phyloP scores from a whole-genome alignment of 2,113 vertebrate species.

The Nycticorax nycticorax region DNA sequence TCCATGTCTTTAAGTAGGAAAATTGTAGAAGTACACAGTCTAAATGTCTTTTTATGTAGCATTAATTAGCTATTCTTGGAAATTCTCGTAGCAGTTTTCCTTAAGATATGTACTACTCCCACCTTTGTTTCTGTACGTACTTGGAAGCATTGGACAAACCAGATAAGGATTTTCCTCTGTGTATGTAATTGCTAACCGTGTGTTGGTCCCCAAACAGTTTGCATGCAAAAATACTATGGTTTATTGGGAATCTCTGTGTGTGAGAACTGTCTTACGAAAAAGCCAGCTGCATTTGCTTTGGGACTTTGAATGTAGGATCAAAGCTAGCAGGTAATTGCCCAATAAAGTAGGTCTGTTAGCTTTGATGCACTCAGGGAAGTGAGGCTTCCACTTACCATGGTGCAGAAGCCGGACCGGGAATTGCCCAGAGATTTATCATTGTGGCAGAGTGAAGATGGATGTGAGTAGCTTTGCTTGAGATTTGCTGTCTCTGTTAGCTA shows the following conservation, averaged over 20 bases:
- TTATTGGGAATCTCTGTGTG: neutral
- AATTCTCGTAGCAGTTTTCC: neutral
- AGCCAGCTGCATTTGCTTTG: neutral
- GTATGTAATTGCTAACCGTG: neutral
- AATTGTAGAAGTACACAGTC: neutral
- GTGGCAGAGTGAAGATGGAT: neutral
- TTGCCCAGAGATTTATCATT: neutral
- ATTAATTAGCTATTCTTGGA: neutral
- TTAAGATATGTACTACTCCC: neutral
- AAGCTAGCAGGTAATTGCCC: neutral
- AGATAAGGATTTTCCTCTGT: neutral
- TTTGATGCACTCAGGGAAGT: neutral
- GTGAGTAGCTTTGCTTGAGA: neutral
- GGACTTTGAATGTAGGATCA: slow-evolving; percentile 1
- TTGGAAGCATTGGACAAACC: neutral
- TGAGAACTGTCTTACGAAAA: neutral
- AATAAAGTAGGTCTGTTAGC: neutral
- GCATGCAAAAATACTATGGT: neutral
- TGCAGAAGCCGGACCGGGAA: neutral
- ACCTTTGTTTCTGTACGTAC: neutral
- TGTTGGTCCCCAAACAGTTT: neutral
- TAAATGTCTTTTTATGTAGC: neutral
- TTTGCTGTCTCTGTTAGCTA: neutral
- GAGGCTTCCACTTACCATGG: neutral
- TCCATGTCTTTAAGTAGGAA: neutral